phyloP scores from a whole-genome alignment of 2,888 invertebrate genomes.

The Therioaphis trifolii region DNA sequence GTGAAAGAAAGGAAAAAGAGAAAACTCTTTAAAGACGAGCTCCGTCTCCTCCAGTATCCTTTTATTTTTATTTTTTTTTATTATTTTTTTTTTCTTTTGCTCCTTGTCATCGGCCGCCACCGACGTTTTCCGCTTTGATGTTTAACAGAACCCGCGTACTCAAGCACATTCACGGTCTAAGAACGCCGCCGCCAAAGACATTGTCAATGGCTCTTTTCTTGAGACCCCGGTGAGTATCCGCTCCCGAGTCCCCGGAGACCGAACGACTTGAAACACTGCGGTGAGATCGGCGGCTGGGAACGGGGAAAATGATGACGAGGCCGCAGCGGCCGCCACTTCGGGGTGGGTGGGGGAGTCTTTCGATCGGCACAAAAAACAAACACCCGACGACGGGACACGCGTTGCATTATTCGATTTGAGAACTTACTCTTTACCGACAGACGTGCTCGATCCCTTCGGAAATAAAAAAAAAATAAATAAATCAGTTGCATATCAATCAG shows the following conservation, averaged over 20 bases:
- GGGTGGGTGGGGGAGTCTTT: too few relatives aligned
- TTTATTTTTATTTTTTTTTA: neutral
- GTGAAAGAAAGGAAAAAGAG: neutral
- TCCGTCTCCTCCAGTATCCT: neutral
- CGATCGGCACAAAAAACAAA: too few relatives aligned
- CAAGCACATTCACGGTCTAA: conserved; percentile 25
- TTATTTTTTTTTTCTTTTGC: neutral
- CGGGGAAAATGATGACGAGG: neutral
- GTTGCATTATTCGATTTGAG: too few relatives aligned
- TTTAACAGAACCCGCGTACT: conserved; percentile 14
- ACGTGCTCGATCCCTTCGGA: too few relatives aligned
- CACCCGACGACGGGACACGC: neutral
- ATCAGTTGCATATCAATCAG: too few relatives aligned
- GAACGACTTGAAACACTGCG: too few relatives aligned
- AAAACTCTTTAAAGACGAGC: conserved; percentile 7
- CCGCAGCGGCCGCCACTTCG: too few relatives aligned
- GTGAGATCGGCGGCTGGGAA: neutral
- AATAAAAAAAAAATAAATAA: too few relatives aligned
- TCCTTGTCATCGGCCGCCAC: neutral
- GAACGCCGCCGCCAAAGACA: conserved; percentile 30
- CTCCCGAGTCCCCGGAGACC: neutral
- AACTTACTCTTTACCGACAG: too few relatives aligned
- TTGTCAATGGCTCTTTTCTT: conserved; percentile 24
- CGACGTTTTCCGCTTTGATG: conserved; percentile 33
- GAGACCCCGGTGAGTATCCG: neutral